These are phyloP conservation scores for Proisotoma minuta DNA, from an alignment of 2,888 invertebrate genomes.

Conservation along the genomic window DNA sequence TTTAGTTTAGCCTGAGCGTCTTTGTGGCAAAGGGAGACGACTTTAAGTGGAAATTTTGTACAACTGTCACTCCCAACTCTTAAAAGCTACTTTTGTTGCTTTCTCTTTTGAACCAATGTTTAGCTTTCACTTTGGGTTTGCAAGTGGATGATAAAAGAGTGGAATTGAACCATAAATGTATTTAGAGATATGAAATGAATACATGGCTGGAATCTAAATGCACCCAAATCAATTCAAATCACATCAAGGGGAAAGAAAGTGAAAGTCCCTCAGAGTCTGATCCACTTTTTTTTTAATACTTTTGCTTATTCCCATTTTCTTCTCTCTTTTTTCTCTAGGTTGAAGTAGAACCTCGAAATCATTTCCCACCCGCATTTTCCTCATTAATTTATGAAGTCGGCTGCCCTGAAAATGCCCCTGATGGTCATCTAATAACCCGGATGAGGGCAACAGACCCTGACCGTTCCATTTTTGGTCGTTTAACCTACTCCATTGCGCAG, in stretches of 20 bases:
- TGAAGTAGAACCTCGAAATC: constrained; percentile 71
- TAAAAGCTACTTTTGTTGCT: too few species aligned
- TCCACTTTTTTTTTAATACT: not conserved
- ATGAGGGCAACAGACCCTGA: constrained; percentile 78
- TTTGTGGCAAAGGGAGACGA: too few species aligned
- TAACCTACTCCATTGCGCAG: constrained; percentile 68
- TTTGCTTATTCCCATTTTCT: not conserved
- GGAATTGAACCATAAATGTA: not conserved
- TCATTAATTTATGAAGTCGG: constrained; percentile 72
- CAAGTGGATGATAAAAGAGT: not conserved
- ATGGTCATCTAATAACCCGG: constrained; percentile 69
- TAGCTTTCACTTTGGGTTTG: not conserved
- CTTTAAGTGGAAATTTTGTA: too few species aligned
- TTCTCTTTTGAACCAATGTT: not conserved
- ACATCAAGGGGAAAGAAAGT: not conserved
- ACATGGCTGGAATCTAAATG: not conserved
- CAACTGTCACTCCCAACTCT: too few species aligned
- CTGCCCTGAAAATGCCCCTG: constrained; percentile 72
- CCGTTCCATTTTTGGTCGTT: constrained; percentile 63
- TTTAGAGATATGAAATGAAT: not conserved
- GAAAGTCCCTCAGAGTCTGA: not conserved
- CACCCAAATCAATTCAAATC: not conserved
- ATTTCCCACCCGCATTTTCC: constrained; percentile 71
- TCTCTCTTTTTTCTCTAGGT: constrained; percentile 29
- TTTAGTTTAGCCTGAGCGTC: too few species aligned